Percentiles rank a stretch among this genome's conserved stretches.
These are phyloP conservation scores for Micrasema longulum DNA, from an alignment of 1,140 invertebrate genomes.

Conservation along the genomic window DNA sequence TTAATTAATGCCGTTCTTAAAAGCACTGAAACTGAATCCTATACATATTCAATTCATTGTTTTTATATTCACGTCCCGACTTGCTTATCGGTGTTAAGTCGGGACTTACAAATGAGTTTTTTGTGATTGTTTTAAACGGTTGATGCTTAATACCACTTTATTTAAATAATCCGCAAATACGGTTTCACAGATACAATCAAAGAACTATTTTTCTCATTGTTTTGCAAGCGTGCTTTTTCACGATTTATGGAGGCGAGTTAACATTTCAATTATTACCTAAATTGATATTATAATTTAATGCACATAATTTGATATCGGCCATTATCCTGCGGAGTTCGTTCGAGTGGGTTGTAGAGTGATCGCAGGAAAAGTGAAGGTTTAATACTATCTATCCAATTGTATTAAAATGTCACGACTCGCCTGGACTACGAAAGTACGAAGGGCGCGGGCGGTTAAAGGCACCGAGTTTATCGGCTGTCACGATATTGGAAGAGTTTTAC, in stretches of 20 bases:
- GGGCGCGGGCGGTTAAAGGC: background rate
- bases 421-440: slow-evolving; percentile 17
- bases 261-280: background rate
- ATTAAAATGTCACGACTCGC: slow-evolving; percentile 23
- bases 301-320: slow-evolving; percentile 6
- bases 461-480: too few species aligned
- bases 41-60: too few species aligned
- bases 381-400: slow-evolving; percentile 7
- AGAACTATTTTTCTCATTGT: slow-evolving; percentile 19
- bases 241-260: slow-evolving; percentile 12
- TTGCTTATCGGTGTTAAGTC: too few species aligned
- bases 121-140: too few species aligned
- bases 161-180: too few species aligned
- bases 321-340: slow-evolving; percentile 23
- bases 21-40: too few species aligned
- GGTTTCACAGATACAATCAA: too few species aligned
- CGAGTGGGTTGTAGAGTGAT: slow-evolving; percentile 19
- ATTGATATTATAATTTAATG: slow-evolving; percentile 14
- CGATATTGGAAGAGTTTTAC: slow-evolving; percentile 1
- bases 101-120: too few species aligned
- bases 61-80: too few species aligned
- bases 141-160: too few species aligned
- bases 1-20: too few species aligned
- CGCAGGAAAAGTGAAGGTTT: slow-evolving; percentile 21
- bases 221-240: slow-evolving; percentile 2